Percentiles rank a stretch among this genome's conserved stretches.
Conservation (phyloP, 2,113 vertebrate genomes). For the Ameiurus melas region DNA sequence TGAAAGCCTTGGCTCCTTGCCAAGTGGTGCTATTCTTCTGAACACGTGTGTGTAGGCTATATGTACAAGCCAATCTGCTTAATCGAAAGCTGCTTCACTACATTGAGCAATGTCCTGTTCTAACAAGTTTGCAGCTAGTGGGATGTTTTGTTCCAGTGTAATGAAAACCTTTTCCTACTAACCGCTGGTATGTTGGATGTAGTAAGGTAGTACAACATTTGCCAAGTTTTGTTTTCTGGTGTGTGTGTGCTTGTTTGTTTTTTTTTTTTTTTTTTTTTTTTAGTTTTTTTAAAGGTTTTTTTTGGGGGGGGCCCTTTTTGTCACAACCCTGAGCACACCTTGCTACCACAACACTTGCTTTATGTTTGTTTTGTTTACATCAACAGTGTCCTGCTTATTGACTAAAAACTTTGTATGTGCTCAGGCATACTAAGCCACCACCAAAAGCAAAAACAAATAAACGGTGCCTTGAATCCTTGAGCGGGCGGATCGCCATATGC, state of each 20-base stretch:
- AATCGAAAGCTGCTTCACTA: slow-evolving; percentile 14
- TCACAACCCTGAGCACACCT: background rate
- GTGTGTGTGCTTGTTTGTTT: too few species aligned
- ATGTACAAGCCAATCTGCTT: background rate
- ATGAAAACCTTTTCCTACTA: background rate
- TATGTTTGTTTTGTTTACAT: background rate
- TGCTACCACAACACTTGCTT: background rate
- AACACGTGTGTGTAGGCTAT: background rate
- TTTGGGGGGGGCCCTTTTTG: background rate
- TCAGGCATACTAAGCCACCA: background rate
- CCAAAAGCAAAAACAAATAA: background rate
- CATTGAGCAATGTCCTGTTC: slow-evolving; percentile 29
- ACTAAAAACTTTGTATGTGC: slow-evolving; percentile 7
- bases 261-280: too few species aligned
- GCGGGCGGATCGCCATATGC: background rate
- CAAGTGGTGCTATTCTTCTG: slow-evolving; percentile 52
- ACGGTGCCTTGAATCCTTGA: background rate
- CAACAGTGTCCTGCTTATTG: background rate
- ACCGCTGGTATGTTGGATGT: background rate
- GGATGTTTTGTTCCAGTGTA: background rate
- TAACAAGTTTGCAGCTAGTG: slow-evolving; percentile 20
- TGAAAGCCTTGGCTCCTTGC: slow-evolving; percentile 37
- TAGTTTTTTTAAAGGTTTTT: too few species aligned
- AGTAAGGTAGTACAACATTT: background rate
- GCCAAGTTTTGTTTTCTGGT: background rate